Evolutionary conservation across 2,888 invertebrate genomes (phyloP).

Genomic region (Isoperla grammatica): DNA sequence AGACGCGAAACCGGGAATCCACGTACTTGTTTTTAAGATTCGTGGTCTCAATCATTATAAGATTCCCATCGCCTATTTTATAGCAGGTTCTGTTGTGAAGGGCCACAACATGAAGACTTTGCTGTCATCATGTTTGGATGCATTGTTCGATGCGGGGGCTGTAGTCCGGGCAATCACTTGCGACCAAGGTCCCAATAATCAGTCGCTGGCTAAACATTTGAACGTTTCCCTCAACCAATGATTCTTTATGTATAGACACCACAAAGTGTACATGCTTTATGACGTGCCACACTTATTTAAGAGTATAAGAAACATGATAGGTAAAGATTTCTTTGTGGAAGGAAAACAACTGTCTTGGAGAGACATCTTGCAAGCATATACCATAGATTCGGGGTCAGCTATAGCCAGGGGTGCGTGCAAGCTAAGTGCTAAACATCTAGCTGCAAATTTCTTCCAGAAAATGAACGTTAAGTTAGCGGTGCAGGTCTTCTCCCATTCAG

Average conservation of each 20-base stretch:
- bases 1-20: conserved; percentile 27
- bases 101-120: not conserved
- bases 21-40: conserved; percentile 34
- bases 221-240: not conserved
- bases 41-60: conserved; percentile 26
- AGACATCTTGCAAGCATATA: conserved; percentile 30
- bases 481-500: conserved; percentile 34
- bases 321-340: conserved; percentile 24
- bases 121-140: not conserved
- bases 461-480: conserved; percentile 33
- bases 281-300: conserved; percentile 33
- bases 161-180: too few relatives aligned
- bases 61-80: conserved; percentile 8
- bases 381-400: conserved; percentile 26
- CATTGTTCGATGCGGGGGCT: too few relatives aligned
- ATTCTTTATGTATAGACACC: conserved; percentile 20
- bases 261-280: conserved; percentile 31
- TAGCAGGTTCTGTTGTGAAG: not conserved
- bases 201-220: not conserved
- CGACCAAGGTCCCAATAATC: too few relatives aligned
- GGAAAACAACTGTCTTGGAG: conserved; percentile 24
- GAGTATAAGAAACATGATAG: conserved; percentile 32
- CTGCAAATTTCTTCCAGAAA: conserved; percentile 32
- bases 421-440: conserved; percentile 31
- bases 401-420: conserved; percentile 30